These are phyloP conservation scores for Drepanosiphum platanoidis DNA, from an alignment of 2,888 invertebrate species.

Conservation along the genomic window DNA sequence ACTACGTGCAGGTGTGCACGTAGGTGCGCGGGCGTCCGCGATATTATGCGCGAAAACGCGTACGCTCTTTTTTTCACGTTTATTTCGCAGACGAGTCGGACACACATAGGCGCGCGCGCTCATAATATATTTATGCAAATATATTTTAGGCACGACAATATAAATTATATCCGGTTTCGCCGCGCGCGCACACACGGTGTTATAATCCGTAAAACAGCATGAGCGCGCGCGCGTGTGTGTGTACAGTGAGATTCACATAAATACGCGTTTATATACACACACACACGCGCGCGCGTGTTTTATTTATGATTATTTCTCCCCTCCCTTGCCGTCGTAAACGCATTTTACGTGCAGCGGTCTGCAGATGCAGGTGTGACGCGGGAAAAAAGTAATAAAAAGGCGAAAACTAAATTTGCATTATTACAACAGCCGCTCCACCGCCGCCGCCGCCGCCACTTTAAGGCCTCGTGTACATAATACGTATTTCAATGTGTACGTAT, in stretches of 20 bases:
- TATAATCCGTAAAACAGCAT: no score
- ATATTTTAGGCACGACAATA: background rate
- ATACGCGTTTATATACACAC: background rate
- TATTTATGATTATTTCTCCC: background rate
- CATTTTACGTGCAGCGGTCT: background rate
- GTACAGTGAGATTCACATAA: background rate
- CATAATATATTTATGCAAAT: background rate
- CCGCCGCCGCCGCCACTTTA: background rate
- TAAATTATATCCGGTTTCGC: slow-evolving; percentile 25
- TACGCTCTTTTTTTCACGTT: background rate
- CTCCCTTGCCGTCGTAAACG: background rate
- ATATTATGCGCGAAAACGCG: no score
- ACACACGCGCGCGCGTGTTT: background rate
- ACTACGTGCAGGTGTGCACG: no score
- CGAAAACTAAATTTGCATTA: slow-evolving; percentile 21
- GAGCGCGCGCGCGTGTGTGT: background rate
- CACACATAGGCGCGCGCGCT: background rate
- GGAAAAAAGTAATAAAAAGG: background rate
- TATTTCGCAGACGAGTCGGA: background rate
- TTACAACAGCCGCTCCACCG: background rate
- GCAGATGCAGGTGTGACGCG: slow-evolving; percentile 22
- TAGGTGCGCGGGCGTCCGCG: no score
- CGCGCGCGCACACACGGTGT: background rate
- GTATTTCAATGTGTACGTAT: background rate
- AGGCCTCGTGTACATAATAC: background rate